Conservation (phyloP, 1,140 invertebrate species). For the Scaptomyza graminum region DNA sequence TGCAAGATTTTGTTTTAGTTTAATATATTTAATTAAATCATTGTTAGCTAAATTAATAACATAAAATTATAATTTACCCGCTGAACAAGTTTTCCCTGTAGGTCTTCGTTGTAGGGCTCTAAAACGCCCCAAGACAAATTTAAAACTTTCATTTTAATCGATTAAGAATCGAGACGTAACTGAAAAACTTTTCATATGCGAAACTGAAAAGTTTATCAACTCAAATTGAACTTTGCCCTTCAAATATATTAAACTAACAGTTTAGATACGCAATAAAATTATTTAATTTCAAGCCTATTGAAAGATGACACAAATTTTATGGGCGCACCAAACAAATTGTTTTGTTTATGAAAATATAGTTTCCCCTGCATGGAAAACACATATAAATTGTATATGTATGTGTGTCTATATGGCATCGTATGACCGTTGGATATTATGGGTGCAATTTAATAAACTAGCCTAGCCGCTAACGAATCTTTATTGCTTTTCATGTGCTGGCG, state of each 20-base stretch:
- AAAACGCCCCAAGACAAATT: no score
- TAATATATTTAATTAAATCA: no score
- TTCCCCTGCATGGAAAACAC: neutral
- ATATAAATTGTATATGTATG: no score
- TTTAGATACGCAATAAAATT: neutral
- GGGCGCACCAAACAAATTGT: constrained; percentile 26
- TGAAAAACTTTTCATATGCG: neutral
- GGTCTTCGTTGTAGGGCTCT: no score
- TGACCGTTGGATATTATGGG: constrained; percentile 22
- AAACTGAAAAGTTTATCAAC: neutral
- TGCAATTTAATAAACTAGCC: constrained; percentile 45
- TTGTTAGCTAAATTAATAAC: no score
- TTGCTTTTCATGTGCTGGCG: constrained; percentile 22
- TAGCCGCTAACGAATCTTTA: constrained; percentile 40
- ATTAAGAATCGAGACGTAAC: no score
- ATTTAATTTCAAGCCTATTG: constrained; percentile 12
- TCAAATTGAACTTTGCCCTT: neutral
- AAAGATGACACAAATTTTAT: constrained; percentile 35
- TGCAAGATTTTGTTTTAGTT: no score
- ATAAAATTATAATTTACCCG: no score
- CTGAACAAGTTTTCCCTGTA: no score
- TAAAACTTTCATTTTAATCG: no score
- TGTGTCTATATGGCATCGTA: constrained; percentile 1
- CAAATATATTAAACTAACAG: neutral
- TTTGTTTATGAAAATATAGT: constrained; percentile 43